A percentile compares a stretch with the other conserved stretches of the same genome.
Conservation (phyloP, 2,113 vertebrate genomes). For the Numenius arquata region DNA sequence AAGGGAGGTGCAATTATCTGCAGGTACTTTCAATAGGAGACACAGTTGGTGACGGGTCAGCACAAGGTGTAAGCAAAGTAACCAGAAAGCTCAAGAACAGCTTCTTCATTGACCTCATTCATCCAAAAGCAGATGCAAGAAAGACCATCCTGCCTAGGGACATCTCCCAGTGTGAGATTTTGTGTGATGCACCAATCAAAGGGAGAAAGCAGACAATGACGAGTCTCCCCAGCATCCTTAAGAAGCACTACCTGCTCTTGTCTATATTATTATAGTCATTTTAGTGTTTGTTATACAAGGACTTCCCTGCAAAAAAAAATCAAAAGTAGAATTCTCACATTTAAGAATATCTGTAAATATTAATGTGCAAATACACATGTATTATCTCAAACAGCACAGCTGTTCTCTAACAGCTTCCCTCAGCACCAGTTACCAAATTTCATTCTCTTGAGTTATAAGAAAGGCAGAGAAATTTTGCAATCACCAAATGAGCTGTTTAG, state of each 20-base stretch:
- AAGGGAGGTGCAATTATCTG: neutral
- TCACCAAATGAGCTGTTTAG: neutral
- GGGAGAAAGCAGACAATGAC: neutral
- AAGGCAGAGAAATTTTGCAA: neutral
- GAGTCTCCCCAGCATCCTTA: neutral
- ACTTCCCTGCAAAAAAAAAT: neutral
- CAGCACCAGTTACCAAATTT: neutral
- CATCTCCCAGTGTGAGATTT: neutral
- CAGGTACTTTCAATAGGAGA: neutral
- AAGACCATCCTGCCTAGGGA: neutral
- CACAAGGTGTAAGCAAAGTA: neutral
- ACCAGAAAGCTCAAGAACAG: neutral
- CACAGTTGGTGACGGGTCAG: neutral
- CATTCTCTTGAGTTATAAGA: neutral
- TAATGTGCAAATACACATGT: neutral
- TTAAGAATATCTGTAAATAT: neutral
- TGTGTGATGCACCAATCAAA: neutral
- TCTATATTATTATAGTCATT: neutral
- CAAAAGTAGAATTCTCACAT: neutral
- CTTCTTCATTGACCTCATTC: neutral
- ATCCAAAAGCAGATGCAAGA: neutral
- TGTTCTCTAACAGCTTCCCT: neutral
- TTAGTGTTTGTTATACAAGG: neutral
- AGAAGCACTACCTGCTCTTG: neutral
- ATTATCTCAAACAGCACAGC: conserved; percentile 20